Base-by-base conservation (phyloP, 2,797 vertebrate species). In the Zalophus californianus region DNA sequence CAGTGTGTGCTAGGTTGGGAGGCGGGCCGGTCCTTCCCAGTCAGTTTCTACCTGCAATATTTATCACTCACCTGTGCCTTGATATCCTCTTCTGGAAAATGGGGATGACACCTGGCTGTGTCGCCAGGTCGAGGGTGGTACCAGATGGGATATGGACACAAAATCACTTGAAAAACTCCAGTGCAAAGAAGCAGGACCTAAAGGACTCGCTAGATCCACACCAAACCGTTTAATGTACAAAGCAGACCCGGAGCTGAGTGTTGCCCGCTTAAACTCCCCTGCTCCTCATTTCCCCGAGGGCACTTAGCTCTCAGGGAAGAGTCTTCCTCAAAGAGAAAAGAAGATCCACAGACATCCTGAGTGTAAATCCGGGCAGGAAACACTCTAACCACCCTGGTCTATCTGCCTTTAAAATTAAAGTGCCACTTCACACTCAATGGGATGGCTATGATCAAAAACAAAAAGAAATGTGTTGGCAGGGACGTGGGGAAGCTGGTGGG, bases 1-100 rank as follows among this genome's bases (percentile, higher is more conserved):
- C 38, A 1, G 8, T 0, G 6, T 15, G 10, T 2, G 7, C 48
- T 14, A 1, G 7, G 4, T 16, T 5, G 21, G 83, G 23, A 21
- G 68, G 11, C 3, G 7, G 35, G 38, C 15, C 0, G 6, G 2
- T 7, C 38, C 77, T 7, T 1, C 62, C 1, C 6, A n/a, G 6
- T 75, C 48, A 6, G 38, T 0, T 20, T 13, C 88, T n/a, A 0
- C 11, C 15, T 11, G 5, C 4, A 38, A 38, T 38, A 38, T 38
- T 0, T 23, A 41, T 11, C 58, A 1, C 38, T n/a, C 5, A 2
- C 20, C 18, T 18, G 72, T 18, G 12, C 75, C 70, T 29, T 13
- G 12, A 38, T 1, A 20, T 1, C 35, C 64, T 23, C 68, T 44
- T 73, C 73, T 2, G 0, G 32, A 60, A 64, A 44, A n/a, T 3